phyloP scores from a whole-genome alignment of 2,888 invertebrate genomes.

The Polymixis lichenea region DNA sequence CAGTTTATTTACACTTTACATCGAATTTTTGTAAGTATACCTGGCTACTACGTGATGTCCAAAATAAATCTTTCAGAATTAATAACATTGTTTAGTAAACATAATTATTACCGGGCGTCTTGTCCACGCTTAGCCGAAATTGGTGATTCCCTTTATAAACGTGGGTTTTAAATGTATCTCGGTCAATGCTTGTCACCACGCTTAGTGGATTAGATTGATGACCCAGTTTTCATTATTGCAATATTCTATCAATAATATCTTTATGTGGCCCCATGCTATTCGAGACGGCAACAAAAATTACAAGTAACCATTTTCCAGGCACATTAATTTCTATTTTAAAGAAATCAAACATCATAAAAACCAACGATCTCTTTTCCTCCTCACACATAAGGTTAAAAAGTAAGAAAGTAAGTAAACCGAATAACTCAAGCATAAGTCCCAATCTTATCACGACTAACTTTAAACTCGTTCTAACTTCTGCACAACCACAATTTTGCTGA shows the following conservation, averaged over 20 bases:
- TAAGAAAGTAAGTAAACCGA: conserved; percentile 15
- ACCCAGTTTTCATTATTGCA: too few species aligned
- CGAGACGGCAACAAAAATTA: not conserved
- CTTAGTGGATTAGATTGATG: too few species aligned
- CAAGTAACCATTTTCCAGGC: not conserved
- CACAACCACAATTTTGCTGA: conserved; percentile 46
- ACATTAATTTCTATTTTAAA: not conserved
- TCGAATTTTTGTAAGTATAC: too few species aligned
- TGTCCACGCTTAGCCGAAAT: too few species aligned
- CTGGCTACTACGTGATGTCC: too few species aligned
- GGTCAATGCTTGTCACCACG: too few species aligned
- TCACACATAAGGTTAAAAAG: conserved; percentile 15
- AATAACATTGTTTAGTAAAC: too few species aligned
- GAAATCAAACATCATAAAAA: not conserved
- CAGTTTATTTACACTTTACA: too few species aligned
- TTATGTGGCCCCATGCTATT: not conserved
- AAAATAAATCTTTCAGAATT: too few species aligned
- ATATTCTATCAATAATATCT: not conserved
- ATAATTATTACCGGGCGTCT: too few species aligned
- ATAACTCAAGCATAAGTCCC: conserved; percentile 35
- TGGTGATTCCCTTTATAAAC: too few species aligned
- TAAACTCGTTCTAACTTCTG: conserved; percentile 49
- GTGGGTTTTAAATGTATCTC: too few species aligned
- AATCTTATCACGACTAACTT: conserved; percentile 48
- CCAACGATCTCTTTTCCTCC: not conserved